Evolutionary conservation across 2,113 vertebrate genomes (phyloP), one percentile per base, ranked within the genome.

Genomic region (Pelecanoides urinatrix): DNA sequence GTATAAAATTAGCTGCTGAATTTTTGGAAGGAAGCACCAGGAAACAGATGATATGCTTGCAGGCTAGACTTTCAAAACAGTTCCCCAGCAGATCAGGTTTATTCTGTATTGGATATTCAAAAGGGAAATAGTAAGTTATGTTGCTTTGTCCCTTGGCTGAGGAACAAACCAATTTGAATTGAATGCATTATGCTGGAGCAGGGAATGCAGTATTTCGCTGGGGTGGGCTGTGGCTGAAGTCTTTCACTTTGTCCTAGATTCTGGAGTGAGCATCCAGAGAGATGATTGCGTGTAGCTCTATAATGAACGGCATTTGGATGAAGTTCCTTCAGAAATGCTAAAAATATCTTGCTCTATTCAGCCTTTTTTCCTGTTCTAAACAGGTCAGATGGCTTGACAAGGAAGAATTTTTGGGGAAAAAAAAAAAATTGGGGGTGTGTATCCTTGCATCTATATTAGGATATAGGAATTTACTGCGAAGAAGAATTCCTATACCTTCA

Each of bases 51-150:
- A 96, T 94, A 72, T 67, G 72, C 82, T 96, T 94, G 94, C 59
- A 92, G 90, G 63, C 70, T 96, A 92, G 85, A 88, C 71, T 92
- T 97, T 96, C 79, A 92, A 96, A 97, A 88, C 74, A 83, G 68
- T 97, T 97, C 77, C 94, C 78, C 61, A 90, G 47, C 56, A 95
- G 86, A 83, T 96, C 74, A 94, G 91, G 84, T 96, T 94, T 94
- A 96, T 96, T 97, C 88, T 79, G 74, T 80, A 90, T 44, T 91
- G 70, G 90, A 84, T 96, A 94, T 91, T 95, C 88, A 92, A 90
- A 93, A 86, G 55, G 96, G 95, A 96, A 97, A 96, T 94, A 89
- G 38, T 95, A 93, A 95, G 94, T 96, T 96, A 94, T 88, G 59
- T 90, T 86, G 53, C 84, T 92, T 68, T 94, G 87, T 95, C 86